Conservation (phyloP, 2,113 vertebrate species). For the Lepus europaeus region DNA sequence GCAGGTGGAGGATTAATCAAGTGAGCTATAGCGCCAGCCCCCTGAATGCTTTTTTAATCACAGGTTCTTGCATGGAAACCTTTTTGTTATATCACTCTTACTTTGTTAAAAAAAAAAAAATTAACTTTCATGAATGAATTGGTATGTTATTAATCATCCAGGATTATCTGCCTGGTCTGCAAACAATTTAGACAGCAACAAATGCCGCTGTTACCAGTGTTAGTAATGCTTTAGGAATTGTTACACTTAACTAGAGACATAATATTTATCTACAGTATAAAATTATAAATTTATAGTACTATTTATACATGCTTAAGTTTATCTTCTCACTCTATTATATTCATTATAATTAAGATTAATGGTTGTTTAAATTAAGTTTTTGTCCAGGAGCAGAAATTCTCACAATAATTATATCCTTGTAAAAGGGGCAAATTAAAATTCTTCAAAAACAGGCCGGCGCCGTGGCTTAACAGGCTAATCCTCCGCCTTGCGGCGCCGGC, state of each 20-base stretch:
- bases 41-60: not conserved
- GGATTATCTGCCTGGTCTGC: not conserved
- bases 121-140: not conserved
- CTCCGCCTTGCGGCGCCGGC: too few species aligned
- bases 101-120: constrained; percentile 33
- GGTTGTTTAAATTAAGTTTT: constrained; percentile 45
- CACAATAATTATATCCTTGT: not conserved
- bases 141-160: not conserved
- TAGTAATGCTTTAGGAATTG: not conserved
- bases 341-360: constrained; percentile 35
- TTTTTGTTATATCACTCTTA: constrained; percentile 25
- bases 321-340: constrained; percentile 19
- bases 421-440: constrained; percentile 39
- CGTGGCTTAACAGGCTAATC: too few species aligned
- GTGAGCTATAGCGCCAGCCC: too few species aligned
- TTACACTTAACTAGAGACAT: not conserved
- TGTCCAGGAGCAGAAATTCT: constrained; percentile 42
- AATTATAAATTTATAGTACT: constrained; percentile 18
- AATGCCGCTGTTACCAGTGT: not conserved
- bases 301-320: not conserved
- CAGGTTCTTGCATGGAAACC: not conserved
- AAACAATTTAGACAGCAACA: constrained; percentile 26
- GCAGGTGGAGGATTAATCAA: too few species aligned
- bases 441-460: constrained; percentile 31
- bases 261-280: not conserved